Percentiles rank a stretch among this genome's conserved stretches.
phyloP scores from a whole-genome alignment of 2,113 vertebrate species.

The Myotis brandtii region DNA sequence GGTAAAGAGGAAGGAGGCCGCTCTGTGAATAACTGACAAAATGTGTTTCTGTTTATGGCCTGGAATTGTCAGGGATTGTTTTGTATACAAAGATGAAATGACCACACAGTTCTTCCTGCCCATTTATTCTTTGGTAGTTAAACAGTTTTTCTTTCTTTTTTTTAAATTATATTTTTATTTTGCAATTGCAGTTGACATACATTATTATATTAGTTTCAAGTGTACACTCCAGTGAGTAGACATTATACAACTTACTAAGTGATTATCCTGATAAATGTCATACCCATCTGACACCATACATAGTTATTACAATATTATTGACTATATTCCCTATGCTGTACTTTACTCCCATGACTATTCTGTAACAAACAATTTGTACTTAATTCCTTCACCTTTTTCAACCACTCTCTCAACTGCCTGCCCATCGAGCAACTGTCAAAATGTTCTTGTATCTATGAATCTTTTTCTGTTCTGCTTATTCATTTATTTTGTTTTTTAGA shows the following conservation, averaged over 20 bases:
- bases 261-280: neutral
- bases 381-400: neutral
- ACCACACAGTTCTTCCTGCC: neutral
- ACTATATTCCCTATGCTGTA: neutral
- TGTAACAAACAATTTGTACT: neutral
- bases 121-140: neutral
- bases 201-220: neutral
- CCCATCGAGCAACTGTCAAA: neutral
- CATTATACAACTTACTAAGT: neutral
- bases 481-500: neutral
- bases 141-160: neutral
- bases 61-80: neutral
- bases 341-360: neutral
- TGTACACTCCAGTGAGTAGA: neutral
- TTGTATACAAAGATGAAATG: neutral
- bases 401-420: neutral
- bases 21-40: neutral
- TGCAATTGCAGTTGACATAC: neutral
- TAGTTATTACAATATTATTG: neutral
- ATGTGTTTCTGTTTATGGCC: neutral
- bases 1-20: constrained; percentile 13
- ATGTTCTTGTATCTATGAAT: neutral
- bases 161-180: neutral
- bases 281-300: neutral
- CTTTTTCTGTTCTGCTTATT: neutral